Evolutionary conservation across 2,888 invertebrate species (phyloP).

Genomic region (Drosophila flavopinicola): DNA sequence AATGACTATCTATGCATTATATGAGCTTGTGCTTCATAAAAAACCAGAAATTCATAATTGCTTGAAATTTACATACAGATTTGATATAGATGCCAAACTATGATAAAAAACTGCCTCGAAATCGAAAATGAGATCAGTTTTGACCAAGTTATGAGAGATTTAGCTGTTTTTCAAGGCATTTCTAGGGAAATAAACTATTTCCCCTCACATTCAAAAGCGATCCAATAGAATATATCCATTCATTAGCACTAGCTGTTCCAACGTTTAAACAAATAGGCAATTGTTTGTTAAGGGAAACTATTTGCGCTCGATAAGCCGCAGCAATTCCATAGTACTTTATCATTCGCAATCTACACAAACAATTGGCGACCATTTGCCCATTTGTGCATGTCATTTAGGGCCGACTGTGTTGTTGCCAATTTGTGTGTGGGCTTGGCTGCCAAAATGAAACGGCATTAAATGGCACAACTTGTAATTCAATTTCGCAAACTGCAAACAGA

Average conservation of each 20-base stretch:
- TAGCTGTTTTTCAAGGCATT: no score
- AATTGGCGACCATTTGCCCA: conserved; percentile 25
- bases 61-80: no score
- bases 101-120: no score
- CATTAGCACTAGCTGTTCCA: conserved; percentile 5
- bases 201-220: no score
- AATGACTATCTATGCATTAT: no score
- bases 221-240: no score
- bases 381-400: conserved; percentile 45
- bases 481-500: conserved; percentile 47
- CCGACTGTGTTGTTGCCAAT: conserved; percentile 38
- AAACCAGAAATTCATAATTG: no score
- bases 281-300: not conserved
- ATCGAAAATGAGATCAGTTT: no score
- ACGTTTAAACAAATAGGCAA: not conserved
- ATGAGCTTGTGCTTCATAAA: no score
- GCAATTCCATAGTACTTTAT: conserved; percentile 5
- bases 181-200: no score
- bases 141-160: no score
- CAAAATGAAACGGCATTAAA: conserved; percentile 44
- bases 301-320: conserved; percentile 8
- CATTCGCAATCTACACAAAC: conserved; percentile 13
- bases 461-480: conserved; percentile 64
- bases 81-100: no score
- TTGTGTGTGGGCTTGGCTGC: conserved; percentile 30